These are phyloP conservation scores for Ophioninae sp. DNA, from an alignment of 2,888 invertebrate genomes.

Conservation along the genomic window DNA sequence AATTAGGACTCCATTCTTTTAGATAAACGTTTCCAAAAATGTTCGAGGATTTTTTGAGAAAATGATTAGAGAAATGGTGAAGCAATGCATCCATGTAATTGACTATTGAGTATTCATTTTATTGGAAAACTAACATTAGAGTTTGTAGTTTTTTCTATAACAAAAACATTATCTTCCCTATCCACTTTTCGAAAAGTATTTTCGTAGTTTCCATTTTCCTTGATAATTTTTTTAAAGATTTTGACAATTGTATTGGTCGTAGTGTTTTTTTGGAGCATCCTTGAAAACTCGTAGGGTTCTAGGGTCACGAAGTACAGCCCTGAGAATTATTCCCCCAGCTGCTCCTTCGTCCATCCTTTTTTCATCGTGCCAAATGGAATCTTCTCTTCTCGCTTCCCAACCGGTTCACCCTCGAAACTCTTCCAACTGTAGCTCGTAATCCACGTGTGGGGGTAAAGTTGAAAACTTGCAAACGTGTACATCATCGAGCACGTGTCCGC, in stretches of 20 bases:
- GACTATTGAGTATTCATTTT: no score
- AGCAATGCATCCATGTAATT: no score
- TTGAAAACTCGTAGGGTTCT: slow-evolving; percentile 14
- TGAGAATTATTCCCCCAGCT: slow-evolving; percentile 18
- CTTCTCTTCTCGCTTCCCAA: slow-evolving; percentile 28
- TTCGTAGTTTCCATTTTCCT: no score
- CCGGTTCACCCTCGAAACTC: slow-evolving; percentile 22
- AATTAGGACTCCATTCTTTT: no score
- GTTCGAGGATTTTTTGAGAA: no score
- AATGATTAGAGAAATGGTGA: no score
- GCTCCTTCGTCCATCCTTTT: slow-evolving; percentile 27
- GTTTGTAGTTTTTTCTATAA: no score
- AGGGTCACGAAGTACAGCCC: slow-evolving; percentile 30
- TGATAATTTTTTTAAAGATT: slow-evolving; percentile 12
- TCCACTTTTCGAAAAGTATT: no score
- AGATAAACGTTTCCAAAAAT: no score
- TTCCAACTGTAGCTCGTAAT: neutral
- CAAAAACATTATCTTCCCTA: no score
- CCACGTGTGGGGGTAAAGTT: neutral
- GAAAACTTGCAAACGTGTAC: neutral
- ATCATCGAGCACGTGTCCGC: slow-evolving; percentile 6
- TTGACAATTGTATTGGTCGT: neutral
- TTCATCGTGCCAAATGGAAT: neutral
- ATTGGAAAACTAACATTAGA: no score
- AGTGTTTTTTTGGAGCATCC: neutral